Evolutionary conservation across 2,888 invertebrate species (phyloP), one percentile per base, ranked within the genome.

Genomic region (Oxycera nigricornis): DNA sequence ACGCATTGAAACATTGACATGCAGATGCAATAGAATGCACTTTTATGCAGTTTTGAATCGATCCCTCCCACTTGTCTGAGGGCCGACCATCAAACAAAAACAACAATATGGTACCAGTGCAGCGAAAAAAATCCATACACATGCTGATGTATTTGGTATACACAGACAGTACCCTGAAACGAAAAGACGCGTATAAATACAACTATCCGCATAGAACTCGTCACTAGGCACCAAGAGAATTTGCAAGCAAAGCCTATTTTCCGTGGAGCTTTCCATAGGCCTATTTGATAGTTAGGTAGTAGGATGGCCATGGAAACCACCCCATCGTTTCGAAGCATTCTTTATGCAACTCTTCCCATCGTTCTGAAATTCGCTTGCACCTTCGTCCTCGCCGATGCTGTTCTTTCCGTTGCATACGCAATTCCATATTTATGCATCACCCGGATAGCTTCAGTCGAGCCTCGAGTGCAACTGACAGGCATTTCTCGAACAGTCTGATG

Each of bases 261-360:
- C 70, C 22, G 22, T 65, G 65, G 65, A 6, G 11, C 24, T 70
- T 70, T 70, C 72, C 41, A 59, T 72, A 61, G 72, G 72, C 72
- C 68, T 52, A 59, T 72, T 73, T 62, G 73, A 70, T 73, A 70
- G 75, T 74, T 68, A 67, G 67, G 76, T 67, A 73, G 62, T 55
- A 70, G 76, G n/a, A n/a, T 72, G 31, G 72, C 31, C 72, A 73
- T 61, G 52, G 41, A 7, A 20, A 28, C 35, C 20, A n/a, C 57
- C 39, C 24, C 17, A 30, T n/a, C 31, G 2, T 35, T 7, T 11
- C 41, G 28, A 46, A 31, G n/a, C 59, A 59, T 41, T 28, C 72
- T 57, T 59, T 72, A 72, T 72, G 55, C 41, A 72, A 57, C 30
- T 59, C 52, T 55, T 72, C 26, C 59, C 50, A 22, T 14, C 41